These are phyloP conservation scores for Thunnus albacares DNA, from an alignment of 2,797 vertebrate genomes.

Conservation along the genomic window DNA sequence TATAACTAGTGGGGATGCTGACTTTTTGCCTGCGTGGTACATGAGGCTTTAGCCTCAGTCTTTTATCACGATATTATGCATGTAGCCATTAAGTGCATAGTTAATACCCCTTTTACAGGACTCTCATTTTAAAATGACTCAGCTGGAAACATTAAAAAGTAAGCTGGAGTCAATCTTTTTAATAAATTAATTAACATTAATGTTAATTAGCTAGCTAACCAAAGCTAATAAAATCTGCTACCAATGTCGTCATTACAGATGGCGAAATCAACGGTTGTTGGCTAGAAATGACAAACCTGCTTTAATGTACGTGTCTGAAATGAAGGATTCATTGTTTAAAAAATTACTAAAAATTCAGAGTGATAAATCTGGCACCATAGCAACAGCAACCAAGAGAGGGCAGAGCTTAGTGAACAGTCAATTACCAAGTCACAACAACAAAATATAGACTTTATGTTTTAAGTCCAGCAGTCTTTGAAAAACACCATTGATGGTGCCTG, in stretches of 20 bases:
- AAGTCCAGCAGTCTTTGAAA: constrained; percentile 56
- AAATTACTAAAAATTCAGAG: background rate
- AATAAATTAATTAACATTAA: background rate
- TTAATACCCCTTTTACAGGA: constrained; percentile 1
- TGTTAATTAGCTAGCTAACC: background rate
- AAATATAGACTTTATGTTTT: constrained; percentile 43
- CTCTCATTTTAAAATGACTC: background rate
- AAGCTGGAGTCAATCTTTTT: background rate
- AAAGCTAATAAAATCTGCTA: background rate
- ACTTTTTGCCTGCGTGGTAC: background rate
- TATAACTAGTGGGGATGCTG: background rate
- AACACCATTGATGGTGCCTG: background rate
- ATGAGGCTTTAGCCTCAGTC: background rate
- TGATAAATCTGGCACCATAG: background rate
- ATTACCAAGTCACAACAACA: constrained; percentile 53
- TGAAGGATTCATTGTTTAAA: background rate
- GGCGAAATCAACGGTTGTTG: background rate
- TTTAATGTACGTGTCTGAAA: background rate
- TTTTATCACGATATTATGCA: background rate
- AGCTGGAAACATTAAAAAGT: background rate
- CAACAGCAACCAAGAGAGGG: background rate
- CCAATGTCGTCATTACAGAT: background rate
- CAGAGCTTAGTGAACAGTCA: constrained; percentile 42
- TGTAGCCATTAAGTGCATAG: background rate
- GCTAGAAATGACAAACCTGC: background rate